Evolutionary conservation across 1,140 invertebrate species (phyloP).

Genomic region (Orius insidiosus): DNA sequence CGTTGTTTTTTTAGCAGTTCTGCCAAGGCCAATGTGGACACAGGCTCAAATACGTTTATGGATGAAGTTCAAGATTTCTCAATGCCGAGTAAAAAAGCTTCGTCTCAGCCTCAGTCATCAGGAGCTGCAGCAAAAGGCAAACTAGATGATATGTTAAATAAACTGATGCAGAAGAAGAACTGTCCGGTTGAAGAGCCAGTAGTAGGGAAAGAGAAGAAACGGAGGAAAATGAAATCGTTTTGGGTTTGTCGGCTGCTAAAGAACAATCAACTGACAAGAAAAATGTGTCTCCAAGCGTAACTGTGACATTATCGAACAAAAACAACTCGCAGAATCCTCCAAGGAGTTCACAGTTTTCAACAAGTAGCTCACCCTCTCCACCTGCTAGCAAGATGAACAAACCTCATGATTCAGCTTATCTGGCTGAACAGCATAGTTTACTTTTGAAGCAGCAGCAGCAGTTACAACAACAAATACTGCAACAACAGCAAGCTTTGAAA

Average conservation of each 20-base stretch:
- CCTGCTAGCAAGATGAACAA: neutral
- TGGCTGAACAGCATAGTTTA: slow-evolving; percentile 52
- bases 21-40: slow-evolving; percentile 23
- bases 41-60: slow-evolving; percentile 32
- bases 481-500: slow-evolving; percentile 18
- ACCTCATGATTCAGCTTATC: slow-evolving; percentile 31
- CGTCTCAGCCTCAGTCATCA: slow-evolving; percentile 11
- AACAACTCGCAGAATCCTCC: slow-evolving; percentile 29
- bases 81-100: slow-evolving; percentile 44
- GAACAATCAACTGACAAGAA: slow-evolving; percentile 46
- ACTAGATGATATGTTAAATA: slow-evolving; percentile 64
- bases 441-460: slow-evolving; percentile 38
- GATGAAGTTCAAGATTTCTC: slow-evolving; percentile 75
- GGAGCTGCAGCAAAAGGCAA: slow-evolving; percentile 38
- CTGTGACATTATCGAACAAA: slow-evolving; percentile 52
- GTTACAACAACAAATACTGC: slow-evolving; percentile 20
- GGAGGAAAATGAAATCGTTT: slow-evolving; percentile 77
- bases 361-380: slow-evolving; percentile 12
- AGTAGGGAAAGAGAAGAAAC: slow-evolving; percentile 72
- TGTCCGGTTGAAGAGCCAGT: slow-evolving; percentile 44
- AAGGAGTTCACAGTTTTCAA: slow-evolving; percentile 8
- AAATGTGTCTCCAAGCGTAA: slow-evolving; percentile 52
- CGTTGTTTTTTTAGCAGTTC: slow-evolving; percentile 28
- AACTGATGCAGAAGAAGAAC: slow-evolving; percentile 74
- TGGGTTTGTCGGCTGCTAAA: slow-evolving; percentile 71